These are phyloP conservation scores for Pantherophis alleghaniensis DNA, from an alignment of 2,797 vertebrate genomes.

Conservation along the genomic window DNA sequence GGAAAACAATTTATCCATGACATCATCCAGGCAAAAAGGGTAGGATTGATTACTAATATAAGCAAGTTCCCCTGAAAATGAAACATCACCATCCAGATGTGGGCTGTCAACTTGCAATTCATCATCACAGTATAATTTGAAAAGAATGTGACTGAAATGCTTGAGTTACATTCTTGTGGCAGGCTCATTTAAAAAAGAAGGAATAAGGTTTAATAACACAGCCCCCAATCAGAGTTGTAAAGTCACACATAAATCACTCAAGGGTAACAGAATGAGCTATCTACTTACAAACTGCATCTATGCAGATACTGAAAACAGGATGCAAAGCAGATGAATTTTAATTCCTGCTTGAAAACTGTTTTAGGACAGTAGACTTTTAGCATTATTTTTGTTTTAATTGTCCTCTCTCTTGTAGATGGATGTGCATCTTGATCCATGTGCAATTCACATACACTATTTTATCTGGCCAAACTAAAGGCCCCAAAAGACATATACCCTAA, in stretches of 20 bases:
- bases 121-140: background rate
- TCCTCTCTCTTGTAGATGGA: fast-evolving
- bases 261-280: constrained; percentile 6
- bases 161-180: background rate
- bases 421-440: background rate
- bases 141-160: background rate
- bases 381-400: background rate
- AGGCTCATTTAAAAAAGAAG: background rate
- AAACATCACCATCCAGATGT: too few species aligned
- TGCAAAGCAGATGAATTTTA: background rate
- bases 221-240: background rate
- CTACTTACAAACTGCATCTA: constrained; percentile 11
- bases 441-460: constrained; percentile 1
- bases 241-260: background rate
- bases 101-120: background rate
- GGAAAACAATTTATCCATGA: background rate
- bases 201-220: background rate
- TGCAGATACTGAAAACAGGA: background rate
- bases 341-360: background rate
- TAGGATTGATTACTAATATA: background rate
- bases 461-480: constrained; percentile 6
- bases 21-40: background rate
- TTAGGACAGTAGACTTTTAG: background rate
- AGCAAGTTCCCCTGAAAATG: background rate
- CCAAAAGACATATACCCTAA: background rate